Evolutionary conservation across 2,888 invertebrate genomes (phyloP).

Genomic region (Oligia fasciuncula): DNA sequence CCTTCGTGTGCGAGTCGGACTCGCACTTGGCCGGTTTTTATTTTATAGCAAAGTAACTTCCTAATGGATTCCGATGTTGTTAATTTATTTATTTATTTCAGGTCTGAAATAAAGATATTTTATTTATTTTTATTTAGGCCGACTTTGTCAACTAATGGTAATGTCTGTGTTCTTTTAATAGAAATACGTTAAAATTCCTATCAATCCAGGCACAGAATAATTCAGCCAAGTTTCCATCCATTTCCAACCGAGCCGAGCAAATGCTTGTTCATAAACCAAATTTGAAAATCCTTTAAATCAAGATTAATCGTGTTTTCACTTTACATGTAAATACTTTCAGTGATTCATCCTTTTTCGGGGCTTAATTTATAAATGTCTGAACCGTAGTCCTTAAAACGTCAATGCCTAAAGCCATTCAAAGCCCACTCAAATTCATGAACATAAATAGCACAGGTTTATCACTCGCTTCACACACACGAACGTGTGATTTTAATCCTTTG

Average conservation of each 20-base stretch:
- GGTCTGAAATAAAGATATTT: too few species aligned
- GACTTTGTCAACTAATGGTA: slow-evolving; percentile 3
- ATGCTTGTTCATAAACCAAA: slow-evolving; percentile 22
- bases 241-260: not conserved
- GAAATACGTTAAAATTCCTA: not conserved
- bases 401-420: slow-evolving; percentile 41
- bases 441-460: slow-evolving; percentile 54
- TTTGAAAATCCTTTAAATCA: slow-evolving; percentile 51
- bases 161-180: not conserved
- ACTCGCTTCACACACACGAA: slow-evolving; percentile 16
- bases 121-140: not conserved
- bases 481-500: slow-evolving; percentile 52
- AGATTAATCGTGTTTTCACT: slow-evolving; percentile 55
- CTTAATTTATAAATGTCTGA: slow-evolving; percentile 61
- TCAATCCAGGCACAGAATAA: slow-evolving; percentile 24
- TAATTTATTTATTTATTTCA: slow-evolving; percentile 2
- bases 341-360: slow-evolving; percentile 54
- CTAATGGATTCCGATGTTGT: not conserved
- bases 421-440: slow-evolving; percentile 39
- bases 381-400: slow-evolving; percentile 53
- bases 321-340: slow-evolving; percentile 57
- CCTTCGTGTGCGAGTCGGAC: too few species aligned
- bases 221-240: slow-evolving; percentile 29
- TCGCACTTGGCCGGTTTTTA: not conserved
- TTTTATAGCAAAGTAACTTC: not conserved